Evolutionary conservation across 2,797 vertebrate genomes (phyloP).

Genomic region (Poliocrania exsul): DNA sequence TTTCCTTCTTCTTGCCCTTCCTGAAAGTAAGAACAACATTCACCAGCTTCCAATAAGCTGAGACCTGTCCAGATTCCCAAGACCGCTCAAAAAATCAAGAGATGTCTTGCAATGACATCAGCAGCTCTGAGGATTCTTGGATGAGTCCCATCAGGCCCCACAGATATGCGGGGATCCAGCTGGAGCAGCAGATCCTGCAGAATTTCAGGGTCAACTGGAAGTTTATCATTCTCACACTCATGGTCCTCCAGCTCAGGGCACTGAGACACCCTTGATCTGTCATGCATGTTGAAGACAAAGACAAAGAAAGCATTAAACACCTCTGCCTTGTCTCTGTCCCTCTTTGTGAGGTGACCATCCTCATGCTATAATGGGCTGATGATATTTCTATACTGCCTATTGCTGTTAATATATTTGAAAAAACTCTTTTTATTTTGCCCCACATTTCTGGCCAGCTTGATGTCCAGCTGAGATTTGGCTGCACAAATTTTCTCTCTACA

Average conservation of each 20-base stretch:
- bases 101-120: background rate
- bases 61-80: background rate
- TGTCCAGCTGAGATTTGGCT: background rate
- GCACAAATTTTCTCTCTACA: background rate
- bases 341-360: background rate
- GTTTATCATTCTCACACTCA: background rate
- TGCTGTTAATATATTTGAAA: background rate
- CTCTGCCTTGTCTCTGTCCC: background rate
- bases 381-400: background rate
- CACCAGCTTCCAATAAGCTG: background rate
- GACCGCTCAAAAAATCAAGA: background rate
- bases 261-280: background rate
- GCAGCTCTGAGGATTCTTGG: background rate
- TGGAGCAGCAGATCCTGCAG: background rate
- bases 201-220: background rate
- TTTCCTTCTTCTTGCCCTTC: background rate
- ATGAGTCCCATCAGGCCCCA: background rate
- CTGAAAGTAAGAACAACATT: background rate
- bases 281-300: background rate
- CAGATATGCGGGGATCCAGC: background rate
- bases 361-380: background rate
- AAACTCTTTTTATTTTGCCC: background rate
- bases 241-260: background rate
- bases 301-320: background rate
- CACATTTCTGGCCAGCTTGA: background rate